These are phyloP conservation scores for Xestoiulus laeticollis DNA, from an alignment of 2,888 invertebrate species.

Conservation along the genomic window DNA sequence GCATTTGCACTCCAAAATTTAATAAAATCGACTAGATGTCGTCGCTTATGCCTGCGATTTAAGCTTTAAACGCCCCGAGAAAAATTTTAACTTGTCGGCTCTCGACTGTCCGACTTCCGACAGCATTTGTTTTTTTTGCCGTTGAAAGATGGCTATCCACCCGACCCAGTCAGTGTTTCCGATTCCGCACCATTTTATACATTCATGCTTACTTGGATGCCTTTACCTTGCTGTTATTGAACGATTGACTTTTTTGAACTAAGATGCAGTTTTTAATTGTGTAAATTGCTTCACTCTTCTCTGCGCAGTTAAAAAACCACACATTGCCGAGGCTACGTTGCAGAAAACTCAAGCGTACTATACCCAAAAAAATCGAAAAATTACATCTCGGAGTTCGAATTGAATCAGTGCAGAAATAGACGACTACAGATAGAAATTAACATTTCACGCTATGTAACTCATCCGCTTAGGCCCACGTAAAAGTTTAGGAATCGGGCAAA, in stretches of 20 bases:
- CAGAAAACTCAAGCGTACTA: not conserved
- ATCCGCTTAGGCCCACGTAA: not conserved
- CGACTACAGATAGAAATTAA: not conserved
- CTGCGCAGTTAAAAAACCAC: conserved; percentile 27
- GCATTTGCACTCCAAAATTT: not conserved
- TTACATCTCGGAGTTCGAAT: not conserved
- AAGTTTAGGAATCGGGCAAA: not conserved
- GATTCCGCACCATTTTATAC: not conserved
- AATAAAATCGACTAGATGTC: not conserved
- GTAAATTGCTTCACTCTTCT: conserved; percentile 31
- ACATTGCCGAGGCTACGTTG: not conserved
- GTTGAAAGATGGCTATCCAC: not conserved
- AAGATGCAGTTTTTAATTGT: conserved; percentile 16
- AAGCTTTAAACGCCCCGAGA: not conserved
- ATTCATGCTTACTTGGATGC: not conserved
- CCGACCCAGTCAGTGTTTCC: not conserved
- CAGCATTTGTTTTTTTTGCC: not conserved
- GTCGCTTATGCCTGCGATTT: not conserved
- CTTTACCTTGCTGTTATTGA: not conserved
- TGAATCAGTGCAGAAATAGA: not conserved
- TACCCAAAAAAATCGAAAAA: not conserved
- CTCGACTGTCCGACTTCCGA: not conserved
- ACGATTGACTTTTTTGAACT: not conserved
- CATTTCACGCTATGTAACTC: not conserved
- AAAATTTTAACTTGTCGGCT: not conserved